phyloP scores from a whole-genome alignment of 2,113 vertebrate genomes.

The Hassar affinis region DNA sequence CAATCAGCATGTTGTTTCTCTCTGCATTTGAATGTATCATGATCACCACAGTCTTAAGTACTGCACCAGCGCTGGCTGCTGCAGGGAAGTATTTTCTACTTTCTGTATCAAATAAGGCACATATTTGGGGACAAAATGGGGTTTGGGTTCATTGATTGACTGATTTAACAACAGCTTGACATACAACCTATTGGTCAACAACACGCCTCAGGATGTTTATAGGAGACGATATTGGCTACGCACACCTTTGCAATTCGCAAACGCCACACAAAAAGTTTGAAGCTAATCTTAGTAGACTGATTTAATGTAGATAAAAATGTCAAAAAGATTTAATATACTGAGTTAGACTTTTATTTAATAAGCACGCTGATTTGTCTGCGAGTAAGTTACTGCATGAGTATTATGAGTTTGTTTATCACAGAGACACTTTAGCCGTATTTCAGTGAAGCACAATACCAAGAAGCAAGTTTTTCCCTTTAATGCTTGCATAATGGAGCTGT shows the following conservation, averaged over 20 bases:
- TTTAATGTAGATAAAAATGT: not conserved
- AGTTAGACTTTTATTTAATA: not conserved
- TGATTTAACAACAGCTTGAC: not conserved
- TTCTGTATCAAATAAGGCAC: not conserved
- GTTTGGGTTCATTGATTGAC: not conserved
- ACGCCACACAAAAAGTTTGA: not conserved
- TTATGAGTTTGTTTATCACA: not conserved
- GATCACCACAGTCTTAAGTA: conserved; percentile 30
- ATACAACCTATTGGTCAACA: not conserved
- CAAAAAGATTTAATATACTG: not conserved
- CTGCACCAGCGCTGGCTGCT: not conserved
- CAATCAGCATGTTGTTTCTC: not conserved
- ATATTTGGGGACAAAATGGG: not conserved
- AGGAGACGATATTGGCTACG: not conserved
- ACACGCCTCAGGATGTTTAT: not conserved
- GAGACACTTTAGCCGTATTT: not conserved
- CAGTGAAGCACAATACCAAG: not conserved
- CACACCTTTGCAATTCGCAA: not conserved
- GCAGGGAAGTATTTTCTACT: conserved; percentile 6
- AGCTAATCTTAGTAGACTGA: not conserved
- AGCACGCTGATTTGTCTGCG: no score
- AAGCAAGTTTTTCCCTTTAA: not conserved
- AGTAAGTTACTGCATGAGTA: not conserved
- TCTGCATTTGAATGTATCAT: conserved; percentile 30
- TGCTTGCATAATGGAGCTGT: not conserved